These are phyloP conservation scores for Deilephila elpenor DNA, from an alignment of 2,888 invertebrate genomes.

Conservation along the genomic window DNA sequence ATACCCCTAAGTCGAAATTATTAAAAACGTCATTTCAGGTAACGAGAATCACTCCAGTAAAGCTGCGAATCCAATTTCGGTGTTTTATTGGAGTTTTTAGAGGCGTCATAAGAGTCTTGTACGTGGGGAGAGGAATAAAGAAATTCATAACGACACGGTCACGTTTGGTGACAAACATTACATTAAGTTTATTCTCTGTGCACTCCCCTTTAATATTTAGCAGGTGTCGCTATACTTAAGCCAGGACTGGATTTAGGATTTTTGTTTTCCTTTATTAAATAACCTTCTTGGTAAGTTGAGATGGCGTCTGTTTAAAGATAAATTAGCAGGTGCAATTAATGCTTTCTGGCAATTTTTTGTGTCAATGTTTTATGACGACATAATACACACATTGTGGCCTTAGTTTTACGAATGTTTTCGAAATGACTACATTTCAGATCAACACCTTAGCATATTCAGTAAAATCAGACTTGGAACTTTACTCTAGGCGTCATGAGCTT, in stretches of 20 bases:
- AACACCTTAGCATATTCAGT: too few relatives aligned
- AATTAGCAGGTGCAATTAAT: too few relatives aligned
- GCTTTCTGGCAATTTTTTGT: too few relatives aligned
- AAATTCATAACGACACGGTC: conserved; percentile 59
- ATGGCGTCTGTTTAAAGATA: too few relatives aligned
- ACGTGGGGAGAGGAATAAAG: conserved; percentile 33
- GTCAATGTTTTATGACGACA: too few relatives aligned
- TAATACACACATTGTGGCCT: too few relatives aligned
- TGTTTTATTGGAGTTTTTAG: conserved; percentile 31
- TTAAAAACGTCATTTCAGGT: conserved; percentile 19
- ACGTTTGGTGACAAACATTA: conserved; percentile 64
- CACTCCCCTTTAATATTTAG: conserved; percentile 75
- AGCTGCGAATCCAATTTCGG: conserved; percentile 9
- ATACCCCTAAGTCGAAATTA: conserved; percentile 14
- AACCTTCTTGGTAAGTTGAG: too few relatives aligned
- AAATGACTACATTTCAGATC: too few relatives aligned
- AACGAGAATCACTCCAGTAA: conserved; percentile 1
- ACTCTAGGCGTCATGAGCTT: too few relatives aligned
- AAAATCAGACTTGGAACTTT: too few relatives aligned
- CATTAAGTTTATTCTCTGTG: conserved; percentile 66
- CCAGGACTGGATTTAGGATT: background rate
- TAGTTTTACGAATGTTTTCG: too few relatives aligned
- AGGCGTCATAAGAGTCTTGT: conserved; percentile 18
- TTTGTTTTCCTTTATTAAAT: background rate
- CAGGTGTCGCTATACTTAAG: conserved; percentile 60